Percentiles rank a stretch among this genome's conserved stretches.
These are phyloP conservation scores for Strigops habroptila DNA, from an alignment of 2,113 vertebrate genomes.

Conservation along the genomic window DNA sequence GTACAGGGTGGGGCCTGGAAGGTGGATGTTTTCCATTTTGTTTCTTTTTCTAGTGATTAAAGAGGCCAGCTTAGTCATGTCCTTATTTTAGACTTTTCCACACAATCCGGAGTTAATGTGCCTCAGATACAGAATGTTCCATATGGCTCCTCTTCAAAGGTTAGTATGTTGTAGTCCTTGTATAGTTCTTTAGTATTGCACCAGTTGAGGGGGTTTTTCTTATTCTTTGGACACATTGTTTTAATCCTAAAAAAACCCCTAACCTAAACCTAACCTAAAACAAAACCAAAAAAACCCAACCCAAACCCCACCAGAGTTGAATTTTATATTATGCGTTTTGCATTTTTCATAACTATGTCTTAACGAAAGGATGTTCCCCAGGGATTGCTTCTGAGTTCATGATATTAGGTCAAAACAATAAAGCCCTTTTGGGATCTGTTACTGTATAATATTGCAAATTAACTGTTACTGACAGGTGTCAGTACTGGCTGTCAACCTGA, in stretches of 20 bases:
- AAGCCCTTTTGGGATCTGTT: background rate
- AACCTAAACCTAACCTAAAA: too few relatives aligned
- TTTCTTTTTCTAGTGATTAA: slow-evolving; percentile 5
- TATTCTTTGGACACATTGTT: background rate
- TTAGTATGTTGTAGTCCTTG: background rate
- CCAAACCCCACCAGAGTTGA: background rate
- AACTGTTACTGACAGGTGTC: background rate
- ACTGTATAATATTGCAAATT: background rate
- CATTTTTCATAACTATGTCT: background rate
- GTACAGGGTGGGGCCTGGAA: background rate
- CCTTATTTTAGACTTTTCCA: background rate
- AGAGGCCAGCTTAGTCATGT: background rate
- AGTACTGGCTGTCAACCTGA: background rate
- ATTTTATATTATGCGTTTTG: background rate
- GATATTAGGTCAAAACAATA: background rate
- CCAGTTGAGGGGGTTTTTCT: background rate
- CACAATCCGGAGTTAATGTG: background rate
- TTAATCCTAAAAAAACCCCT: background rate
- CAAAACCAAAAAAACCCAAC: rapidly evolving
- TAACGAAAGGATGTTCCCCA: background rate
- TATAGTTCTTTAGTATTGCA: background rate
- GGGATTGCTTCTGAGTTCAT: background rate
- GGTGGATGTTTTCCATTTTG: slow-evolving; percentile 11
- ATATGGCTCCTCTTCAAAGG: background rate
- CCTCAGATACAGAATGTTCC: background rate